Evolutionary conservation across 1,140 invertebrate species (phyloP).

Genomic region (Sitobion miscanthi): DNA sequence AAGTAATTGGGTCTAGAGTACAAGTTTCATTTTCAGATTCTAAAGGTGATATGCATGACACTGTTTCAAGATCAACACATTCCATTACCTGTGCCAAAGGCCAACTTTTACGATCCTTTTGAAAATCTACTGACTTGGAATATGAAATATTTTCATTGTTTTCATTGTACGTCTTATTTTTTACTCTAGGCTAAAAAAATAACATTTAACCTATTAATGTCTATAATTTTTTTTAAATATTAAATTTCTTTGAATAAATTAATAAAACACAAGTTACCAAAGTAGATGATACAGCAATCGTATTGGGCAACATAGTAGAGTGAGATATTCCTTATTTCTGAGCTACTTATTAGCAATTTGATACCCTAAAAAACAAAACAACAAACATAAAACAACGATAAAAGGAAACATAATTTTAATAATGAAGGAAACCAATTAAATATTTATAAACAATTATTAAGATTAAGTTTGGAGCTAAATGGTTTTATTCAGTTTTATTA

Average conservation of each 20-base stretch:
- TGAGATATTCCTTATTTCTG: background rate
- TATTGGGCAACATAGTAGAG: constrained; percentile 40
- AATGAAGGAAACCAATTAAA: background rate
- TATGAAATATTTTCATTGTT: background rate
- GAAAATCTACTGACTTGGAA: constrained; percentile 28
- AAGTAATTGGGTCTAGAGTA: background rate
- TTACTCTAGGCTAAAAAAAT: constrained; percentile 42
- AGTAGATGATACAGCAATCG: constrained; percentile 44
- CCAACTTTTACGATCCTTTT: constrained; percentile 48
- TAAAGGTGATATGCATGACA: constrained; percentile 1
- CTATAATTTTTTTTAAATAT: background rate
- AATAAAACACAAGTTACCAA: constrained; percentile 26
- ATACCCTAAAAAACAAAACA: background rate
- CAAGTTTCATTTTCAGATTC: constrained; percentile 27
- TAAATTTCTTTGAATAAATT: background rate
- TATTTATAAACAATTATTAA: background rate
- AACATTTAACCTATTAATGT: background rate
- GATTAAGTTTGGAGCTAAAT: background rate
- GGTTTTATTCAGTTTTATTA: background rate
- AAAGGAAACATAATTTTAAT: background rate
- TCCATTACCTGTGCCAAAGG: constrained; percentile 44
- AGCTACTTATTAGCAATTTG: background rate
- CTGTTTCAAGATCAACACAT: constrained; percentile 20
- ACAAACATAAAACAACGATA: background rate
- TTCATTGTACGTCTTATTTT: constrained; percentile 1